phyloP scores from a whole-genome alignment of 2,113 vertebrate genomes.

The Albula glossodonta region DNA sequence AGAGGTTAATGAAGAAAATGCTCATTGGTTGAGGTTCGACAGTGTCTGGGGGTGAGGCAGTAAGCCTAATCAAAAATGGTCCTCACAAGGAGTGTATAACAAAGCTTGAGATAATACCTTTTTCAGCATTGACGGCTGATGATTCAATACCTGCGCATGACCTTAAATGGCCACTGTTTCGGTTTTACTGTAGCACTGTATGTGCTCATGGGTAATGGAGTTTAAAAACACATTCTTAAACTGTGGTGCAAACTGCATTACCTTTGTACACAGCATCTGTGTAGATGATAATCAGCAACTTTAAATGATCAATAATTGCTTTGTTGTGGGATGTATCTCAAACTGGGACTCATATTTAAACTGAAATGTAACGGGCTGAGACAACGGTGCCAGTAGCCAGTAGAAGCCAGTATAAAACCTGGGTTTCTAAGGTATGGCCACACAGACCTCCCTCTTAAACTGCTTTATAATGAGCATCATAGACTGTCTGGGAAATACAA shows the following conservation, averaged over 20 bases:
- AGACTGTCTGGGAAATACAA: neutral
- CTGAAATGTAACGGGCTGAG: neutral
- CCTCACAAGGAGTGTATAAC: too few species aligned
- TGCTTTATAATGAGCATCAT: neutral
- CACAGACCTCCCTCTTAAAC: neutral
- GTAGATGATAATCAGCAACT: too few species aligned
- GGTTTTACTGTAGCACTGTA: too few species aligned
- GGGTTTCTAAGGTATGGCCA: neutral
- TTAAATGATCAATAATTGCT: neutral
- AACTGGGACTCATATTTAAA: neutral
- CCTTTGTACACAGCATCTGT: neutral
- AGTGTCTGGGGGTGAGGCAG: too few species aligned
- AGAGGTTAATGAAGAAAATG: too few species aligned
- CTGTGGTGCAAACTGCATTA: neutral
- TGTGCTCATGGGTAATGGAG: too few species aligned
- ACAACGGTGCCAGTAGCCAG: neutral
- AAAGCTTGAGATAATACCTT: too few species aligned
- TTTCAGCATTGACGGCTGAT: too few species aligned
- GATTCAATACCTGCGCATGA: too few species aligned
- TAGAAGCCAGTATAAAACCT: neutral
- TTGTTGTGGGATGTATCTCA: neutral
- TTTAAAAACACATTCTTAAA: neutral
- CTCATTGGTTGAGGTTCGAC: too few species aligned
- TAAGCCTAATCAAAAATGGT: too few species aligned
- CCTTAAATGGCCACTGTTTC: too few species aligned